Conservation (phyloP, 2,888 invertebrate species). For the Machimus atricapillus region DNA sequence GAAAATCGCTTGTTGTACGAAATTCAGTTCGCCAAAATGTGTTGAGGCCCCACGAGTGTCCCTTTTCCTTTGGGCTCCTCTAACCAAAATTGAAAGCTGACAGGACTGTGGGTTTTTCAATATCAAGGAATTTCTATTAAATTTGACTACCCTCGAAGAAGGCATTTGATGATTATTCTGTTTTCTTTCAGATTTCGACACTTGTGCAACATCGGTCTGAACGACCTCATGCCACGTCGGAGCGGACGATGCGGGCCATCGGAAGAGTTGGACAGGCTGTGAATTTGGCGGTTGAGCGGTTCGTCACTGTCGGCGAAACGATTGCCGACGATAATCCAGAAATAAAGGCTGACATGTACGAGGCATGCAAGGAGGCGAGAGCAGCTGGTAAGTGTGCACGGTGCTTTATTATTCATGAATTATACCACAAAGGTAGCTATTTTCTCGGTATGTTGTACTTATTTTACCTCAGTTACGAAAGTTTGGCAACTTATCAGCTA, state of each 20-base stretch:
- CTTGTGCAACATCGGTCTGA: conserved; percentile 83
- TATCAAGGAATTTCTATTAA: neutral
- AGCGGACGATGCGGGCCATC: conserved; percentile 74
- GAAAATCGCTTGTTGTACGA: neutral
- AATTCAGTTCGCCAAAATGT: neutral
- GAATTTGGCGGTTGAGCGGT: conserved; percentile 95
- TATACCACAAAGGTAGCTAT: neutral
- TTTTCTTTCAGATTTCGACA: conserved; percentile 80
- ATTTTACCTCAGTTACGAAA: neutral
- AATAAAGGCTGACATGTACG: conserved; percentile 96
- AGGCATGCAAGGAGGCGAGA: conserved; percentile 96
- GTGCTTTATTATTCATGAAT: neutral
- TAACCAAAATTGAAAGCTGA: neutral
- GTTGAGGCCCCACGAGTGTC: neutral
- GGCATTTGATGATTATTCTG: conserved; percentile 11
- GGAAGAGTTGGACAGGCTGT: conserved; percentile 95
- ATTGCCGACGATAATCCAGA: conserved; percentile 98
- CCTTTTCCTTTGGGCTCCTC: neutral
- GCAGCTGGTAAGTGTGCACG: conserved; percentile 77
- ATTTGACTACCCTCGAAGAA: neutral
- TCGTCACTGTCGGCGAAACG: conserved; percentile 97
- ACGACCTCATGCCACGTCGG: conserved; percentile 62
- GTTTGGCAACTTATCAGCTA: neutral
- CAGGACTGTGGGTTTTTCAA: neutral
- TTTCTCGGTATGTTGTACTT: neutral